Evolutionary conservation across 2,113 vertebrate genomes (phyloP).

Genomic region (Cyanoderma ruficeps): DNA sequence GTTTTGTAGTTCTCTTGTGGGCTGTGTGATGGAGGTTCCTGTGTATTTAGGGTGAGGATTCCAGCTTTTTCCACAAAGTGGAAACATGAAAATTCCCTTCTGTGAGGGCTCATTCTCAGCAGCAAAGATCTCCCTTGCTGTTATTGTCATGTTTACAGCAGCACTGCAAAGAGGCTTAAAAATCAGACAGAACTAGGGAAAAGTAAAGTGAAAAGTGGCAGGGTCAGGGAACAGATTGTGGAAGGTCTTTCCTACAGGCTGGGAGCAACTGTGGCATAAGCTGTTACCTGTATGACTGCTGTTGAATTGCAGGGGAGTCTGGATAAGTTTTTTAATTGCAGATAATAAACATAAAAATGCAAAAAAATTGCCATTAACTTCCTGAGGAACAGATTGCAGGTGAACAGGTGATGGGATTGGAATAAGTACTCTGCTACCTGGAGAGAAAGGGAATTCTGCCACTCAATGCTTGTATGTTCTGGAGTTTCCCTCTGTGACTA

Average conservation of each 20-base stretch:
- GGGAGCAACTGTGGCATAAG: neutral
- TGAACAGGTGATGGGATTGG: neutral
- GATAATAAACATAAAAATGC: neutral
- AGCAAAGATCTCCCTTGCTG: neutral
- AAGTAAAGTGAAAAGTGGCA: neutral
- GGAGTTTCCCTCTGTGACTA: neutral
- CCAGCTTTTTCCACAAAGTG: neutral
- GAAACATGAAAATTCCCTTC: neutral
- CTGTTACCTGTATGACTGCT: neutral
- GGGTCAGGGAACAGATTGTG: neutral
- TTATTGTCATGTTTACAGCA: neutral
- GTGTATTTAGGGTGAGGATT: neutral
- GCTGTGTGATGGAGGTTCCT: neutral
- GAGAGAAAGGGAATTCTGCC: neutral
- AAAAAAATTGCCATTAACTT: neutral
- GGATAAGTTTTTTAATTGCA: neutral
- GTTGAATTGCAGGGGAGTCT: neutral
- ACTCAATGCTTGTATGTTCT: neutral
- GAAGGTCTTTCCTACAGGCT: fast-evolving
- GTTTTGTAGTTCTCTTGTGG: neutral
- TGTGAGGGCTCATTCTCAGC: neutral
- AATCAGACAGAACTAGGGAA: neutral
- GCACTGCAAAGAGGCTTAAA: neutral
- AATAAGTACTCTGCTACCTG: neutral
- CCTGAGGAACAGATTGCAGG: neutral